Percentiles rank a stretch among this genome's conserved stretches.
Conservation (phyloP, 2,797 vertebrate species). For the Centroberyx gerrardi region DNA sequence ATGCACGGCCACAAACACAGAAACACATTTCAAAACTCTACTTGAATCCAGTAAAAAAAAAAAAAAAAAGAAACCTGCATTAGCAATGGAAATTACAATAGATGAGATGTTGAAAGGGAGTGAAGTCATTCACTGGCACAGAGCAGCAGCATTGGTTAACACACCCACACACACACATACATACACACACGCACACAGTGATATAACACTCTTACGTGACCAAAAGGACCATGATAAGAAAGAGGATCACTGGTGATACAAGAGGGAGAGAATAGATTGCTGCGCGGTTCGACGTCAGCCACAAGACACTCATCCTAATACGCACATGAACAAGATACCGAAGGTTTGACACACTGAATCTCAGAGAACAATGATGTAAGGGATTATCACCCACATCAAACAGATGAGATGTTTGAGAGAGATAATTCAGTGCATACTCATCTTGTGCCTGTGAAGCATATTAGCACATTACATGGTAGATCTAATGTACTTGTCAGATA, state of each 20-base stretch:
- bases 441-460: neutral
- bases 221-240: constrained; percentile 33
- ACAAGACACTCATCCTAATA: neutral
- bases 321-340: constrained; percentile 10
- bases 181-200: neutral
- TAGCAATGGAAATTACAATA: constrained; percentile 11
- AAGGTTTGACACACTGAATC: constrained; percentile 12
- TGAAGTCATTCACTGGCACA: neutral
- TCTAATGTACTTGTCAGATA: neutral
- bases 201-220: neutral
- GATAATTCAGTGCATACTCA: neutral
- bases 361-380: neutral
- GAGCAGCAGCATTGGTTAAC: neutral
- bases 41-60: constrained; percentile 9
- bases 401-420: neutral
- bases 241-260: constrained; percentile 1
- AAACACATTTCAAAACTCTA: neutral
- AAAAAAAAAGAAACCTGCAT: neutral
- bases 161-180: neutral
- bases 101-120: constrained; percentile 20
- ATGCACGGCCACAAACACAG: neutral
- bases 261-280: constrained; percentile 9
- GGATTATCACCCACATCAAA: constrained; percentile 23
- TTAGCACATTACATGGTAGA: neutral
- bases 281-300: constrained; percentile 21